Conservation (phyloP, 2,113 vertebrate species). For the Saguinus midas region DNA sequence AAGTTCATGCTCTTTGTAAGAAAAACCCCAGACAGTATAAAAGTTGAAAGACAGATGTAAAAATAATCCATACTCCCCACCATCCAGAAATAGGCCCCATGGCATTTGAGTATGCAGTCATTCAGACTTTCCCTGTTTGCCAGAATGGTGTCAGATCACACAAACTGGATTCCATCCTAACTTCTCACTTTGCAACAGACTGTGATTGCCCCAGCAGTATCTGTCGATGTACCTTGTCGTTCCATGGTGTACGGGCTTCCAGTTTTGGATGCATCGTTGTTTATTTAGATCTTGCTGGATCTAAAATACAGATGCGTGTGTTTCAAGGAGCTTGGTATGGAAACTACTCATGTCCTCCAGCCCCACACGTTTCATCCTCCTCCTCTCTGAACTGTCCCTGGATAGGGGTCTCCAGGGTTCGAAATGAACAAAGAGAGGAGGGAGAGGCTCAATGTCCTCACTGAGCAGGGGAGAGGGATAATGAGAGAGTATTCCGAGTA, state of each 20-base stretch:
- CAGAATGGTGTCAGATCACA: not conserved
- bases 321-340: not conserved
- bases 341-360: not conserved
- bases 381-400: not conserved
- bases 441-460: not conserved
- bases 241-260: not conserved
- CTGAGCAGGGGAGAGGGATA: not conserved
- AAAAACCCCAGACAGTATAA: not conserved
- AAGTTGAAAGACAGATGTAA: constrained; percentile 32
- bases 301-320: not conserved
- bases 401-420: not conserved
- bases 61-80: not conserved
- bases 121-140: not conserved
- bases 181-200: not conserved
- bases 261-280: not conserved
- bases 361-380: fast-evolving
- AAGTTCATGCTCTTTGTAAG: constrained; percentile 33
- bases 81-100: not conserved
- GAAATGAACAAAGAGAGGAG: not conserved
- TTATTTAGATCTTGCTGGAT: no score
- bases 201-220: fast-evolving
- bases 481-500: not conserved
- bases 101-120: not conserved
- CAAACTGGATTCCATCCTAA: fast-evolving
- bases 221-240: not conserved